These are phyloP conservation scores for Mesorhabditis spiculigera DNA, from an alignment of 2,888 invertebrate species.

Conservation along the genomic window DNA sequence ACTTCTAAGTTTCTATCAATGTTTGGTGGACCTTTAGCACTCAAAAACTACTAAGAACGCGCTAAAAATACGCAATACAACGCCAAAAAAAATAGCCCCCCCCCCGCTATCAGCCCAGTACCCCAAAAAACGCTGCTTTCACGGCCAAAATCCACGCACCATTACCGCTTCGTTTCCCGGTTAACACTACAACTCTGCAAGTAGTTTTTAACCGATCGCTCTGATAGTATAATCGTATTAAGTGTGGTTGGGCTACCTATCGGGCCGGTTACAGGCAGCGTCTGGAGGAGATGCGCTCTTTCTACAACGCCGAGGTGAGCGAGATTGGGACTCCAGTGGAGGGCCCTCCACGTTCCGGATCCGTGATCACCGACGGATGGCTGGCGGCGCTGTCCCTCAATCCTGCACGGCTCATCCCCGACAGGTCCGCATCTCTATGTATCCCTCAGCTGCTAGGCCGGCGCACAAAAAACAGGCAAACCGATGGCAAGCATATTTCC, in stretches of 20 bases:
- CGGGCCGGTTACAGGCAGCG: too few relatives aligned
- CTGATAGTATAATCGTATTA: too few relatives aligned
- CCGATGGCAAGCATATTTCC: constrained; percentile 5
- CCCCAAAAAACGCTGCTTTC: too few relatives aligned
- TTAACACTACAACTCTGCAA: neutral
- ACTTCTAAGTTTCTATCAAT: too few relatives aligned
- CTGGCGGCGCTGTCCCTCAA: constrained; percentile 58
- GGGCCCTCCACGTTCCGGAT: constrained; percentile 26
- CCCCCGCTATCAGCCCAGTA: too few relatives aligned
- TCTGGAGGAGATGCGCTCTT: too few relatives aligned
- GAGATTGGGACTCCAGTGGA: constrained; percentile 46
- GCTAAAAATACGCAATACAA: too few relatives aligned
- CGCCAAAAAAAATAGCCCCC: too few relatives aligned
- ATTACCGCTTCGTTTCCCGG: constrained; percentile 5
- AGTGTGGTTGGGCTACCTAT: neutral
- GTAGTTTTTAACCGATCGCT: too few relatives aligned
- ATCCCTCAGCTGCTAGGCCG: neutral
- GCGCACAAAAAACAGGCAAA: neutral
- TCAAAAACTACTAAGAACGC: too few relatives aligned
- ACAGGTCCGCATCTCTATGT: constrained; percentile 69
- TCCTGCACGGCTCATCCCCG: constrained; percentile 74
- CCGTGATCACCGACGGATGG: constrained; percentile 42
- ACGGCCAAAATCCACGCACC: neutral
- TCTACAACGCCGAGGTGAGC: constrained; percentile 76
- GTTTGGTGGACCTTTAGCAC: too few relatives aligned